Evolutionary conservation across 2,797 vertebrate species (phyloP).

Genomic region (Basileuterus tristriatus): DNA sequence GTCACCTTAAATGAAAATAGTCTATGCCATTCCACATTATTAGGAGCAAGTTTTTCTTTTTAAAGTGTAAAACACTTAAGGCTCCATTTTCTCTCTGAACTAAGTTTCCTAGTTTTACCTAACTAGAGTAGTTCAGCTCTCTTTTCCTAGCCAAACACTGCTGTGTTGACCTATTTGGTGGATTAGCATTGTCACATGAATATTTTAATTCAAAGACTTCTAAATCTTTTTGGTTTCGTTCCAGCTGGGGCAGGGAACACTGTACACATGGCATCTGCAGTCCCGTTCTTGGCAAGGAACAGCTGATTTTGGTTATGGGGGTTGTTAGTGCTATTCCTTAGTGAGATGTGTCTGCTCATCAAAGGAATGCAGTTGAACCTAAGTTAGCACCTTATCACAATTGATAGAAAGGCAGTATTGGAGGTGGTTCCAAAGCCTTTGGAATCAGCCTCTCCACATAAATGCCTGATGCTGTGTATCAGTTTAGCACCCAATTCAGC

Average conservation of each 20-base stretch:
- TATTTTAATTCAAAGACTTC: conserved; percentile 17
- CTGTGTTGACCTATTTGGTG: background rate
- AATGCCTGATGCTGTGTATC: background rate
- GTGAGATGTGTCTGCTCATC: background rate
- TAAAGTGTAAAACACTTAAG: background rate
- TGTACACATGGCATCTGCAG: background rate
- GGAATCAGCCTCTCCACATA: background rate
- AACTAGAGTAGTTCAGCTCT: background rate
- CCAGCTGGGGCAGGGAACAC: conserved; percentile 15
- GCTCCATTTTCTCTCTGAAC: background rate
- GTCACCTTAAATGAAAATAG: background rate
- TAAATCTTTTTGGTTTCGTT: background rate
- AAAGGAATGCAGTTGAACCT: background rate
- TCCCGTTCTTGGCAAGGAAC: background rate
- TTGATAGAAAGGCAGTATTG: background rate
- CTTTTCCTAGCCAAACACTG: background rate
- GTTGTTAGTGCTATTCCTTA: background rate
- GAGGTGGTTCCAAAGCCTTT: background rate
- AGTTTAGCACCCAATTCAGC: background rate
- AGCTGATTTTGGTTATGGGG: background rate
- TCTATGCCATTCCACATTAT: background rate
- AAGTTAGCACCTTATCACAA: background rate
- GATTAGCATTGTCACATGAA: conserved; percentile 47
- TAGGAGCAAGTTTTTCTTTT: background rate
- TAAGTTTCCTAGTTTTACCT: background rate